These are phyloP conservation scores for Thereva nobilitata DNA, from an alignment of 2,888 invertebrate species.

Conservation along the genomic window DNA sequence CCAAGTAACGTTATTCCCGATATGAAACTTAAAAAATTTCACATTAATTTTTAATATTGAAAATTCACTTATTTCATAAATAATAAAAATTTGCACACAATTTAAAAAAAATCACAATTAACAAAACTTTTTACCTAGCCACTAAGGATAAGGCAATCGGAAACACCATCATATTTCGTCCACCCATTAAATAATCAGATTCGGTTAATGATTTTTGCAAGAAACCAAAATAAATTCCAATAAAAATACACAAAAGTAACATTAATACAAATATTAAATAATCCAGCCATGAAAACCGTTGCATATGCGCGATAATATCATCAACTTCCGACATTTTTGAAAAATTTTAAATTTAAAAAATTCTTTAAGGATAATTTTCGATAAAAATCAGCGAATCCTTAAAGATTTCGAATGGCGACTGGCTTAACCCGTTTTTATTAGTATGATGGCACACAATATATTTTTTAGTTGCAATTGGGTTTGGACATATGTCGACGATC, in stretches of 20 bases:
- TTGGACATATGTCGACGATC: neutral
- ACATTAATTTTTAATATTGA: neutral
- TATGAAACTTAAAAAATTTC: slow-evolving; percentile 63
- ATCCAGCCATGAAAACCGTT: slow-evolving; percentile 56
- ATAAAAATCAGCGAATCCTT: neutral
- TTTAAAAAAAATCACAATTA: neutral
- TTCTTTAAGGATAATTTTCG: slow-evolving; percentile 1
- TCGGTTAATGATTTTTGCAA: slow-evolving; percentile 65
- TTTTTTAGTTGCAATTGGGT: neutral
- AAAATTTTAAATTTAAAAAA: neutral
- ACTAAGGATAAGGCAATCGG: slow-evolving; percentile 82
- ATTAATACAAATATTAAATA: slow-evolving; percentile 62
- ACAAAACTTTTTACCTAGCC: slow-evolving; percentile 65
- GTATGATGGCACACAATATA: neutral
- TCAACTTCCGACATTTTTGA: slow-evolving; percentile 54
- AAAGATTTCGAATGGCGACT: neutral
- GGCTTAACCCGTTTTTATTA: neutral
- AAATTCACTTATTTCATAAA: too few species aligned
- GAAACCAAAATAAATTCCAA: slow-evolving; percentile 81
- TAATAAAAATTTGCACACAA: too few species aligned
- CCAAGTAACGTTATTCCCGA: slow-evolving; percentile 80
- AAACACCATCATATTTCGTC: slow-evolving; percentile 74
- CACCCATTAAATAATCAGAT: slow-evolving; percentile 79
- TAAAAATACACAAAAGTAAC: slow-evolving; percentile 71
- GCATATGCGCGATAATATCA: slow-evolving; percentile 52